Evolutionary conservation across 2,797 vertebrate species (phyloP).

Genomic region (Pseudomugil tenellus): DNA sequence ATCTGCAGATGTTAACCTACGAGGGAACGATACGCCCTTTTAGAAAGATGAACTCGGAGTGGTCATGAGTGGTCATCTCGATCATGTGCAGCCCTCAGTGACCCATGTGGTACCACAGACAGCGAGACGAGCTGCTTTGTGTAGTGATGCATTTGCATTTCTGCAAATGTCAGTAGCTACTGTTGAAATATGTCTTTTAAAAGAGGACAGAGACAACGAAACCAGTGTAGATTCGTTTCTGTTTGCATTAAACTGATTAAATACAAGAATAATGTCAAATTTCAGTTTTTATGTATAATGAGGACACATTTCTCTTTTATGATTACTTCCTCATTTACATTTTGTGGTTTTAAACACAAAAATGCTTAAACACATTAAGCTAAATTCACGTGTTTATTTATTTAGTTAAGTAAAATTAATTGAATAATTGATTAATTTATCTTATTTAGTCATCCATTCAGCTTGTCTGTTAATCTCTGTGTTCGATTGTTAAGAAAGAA

Average conservation of each 20-base stretch:
- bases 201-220: background rate
- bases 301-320: background rate
- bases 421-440: background rate
- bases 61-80: constrained; percentile 28
- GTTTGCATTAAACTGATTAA: background rate
- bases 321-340: background rate
- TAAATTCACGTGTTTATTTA: too few relatives aligned
- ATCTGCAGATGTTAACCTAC: constrained; percentile 62
- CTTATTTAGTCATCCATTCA: too few relatives aligned
- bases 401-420: too few relatives aligned
- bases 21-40: constrained; percentile 35
- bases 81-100: constrained; percentile 20
- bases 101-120: constrained; percentile 22
- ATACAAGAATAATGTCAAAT: background rate
- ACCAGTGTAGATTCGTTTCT: background rate
- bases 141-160: constrained; percentile 43
- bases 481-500: background rate
- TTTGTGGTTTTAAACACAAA: background rate
- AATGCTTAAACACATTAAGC: background rate
- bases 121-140: constrained; percentile 24
- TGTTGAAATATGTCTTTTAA: constrained; percentile 22
- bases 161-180: constrained; percentile 3
- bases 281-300: background rate
- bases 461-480: too few relatives aligned
- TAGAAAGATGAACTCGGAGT: constrained; percentile 38